These are phyloP conservation scores for Rhabdomys dilectus DNA, from an alignment of 2,113 vertebrate species.

Conservation along the genomic window DNA sequence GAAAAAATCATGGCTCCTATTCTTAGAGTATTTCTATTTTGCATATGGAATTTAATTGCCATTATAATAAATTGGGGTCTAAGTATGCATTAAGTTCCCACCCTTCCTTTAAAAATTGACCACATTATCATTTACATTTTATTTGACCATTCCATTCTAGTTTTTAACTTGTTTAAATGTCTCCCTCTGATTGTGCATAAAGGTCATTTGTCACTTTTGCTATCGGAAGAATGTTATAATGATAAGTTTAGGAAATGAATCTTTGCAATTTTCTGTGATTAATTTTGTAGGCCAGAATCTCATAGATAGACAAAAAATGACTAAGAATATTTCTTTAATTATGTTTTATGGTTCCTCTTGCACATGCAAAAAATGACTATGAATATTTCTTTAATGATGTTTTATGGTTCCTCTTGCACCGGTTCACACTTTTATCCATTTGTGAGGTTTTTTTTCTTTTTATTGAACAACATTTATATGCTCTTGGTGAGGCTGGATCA, in stretches of 20 bases:
- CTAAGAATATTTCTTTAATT: constrained; percentile 19
- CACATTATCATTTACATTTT: background rate
- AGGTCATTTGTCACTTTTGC: constrained; percentile 29
- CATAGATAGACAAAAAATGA: constrained; percentile 23
- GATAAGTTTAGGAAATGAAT: constrained; percentile 31
- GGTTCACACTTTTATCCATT: background rate
- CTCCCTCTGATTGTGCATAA: background rate
- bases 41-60: background rate
- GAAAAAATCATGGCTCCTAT: background rate
- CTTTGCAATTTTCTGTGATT: background rate
- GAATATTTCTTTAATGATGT: constrained; percentile 4
- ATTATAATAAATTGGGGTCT: constrained; percentile 20
- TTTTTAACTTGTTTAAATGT: constrained; percentile 32
- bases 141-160: background rate
- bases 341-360: background rate
- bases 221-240: background rate
- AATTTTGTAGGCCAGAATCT: background rate
- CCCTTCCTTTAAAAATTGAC: constrained; percentile 5
- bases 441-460: background rate
- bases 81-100: background rate
- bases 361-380: background rate
- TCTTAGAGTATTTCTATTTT: constrained; percentile 21
- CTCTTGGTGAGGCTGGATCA: background rate
- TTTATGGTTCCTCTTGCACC: background rate
- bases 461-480: background rate